Evolutionary conservation across 2,888 invertebrate species (phyloP), one percentile per base, ranked within the genome.

Genomic region (Calameuta pallipes): DNA sequence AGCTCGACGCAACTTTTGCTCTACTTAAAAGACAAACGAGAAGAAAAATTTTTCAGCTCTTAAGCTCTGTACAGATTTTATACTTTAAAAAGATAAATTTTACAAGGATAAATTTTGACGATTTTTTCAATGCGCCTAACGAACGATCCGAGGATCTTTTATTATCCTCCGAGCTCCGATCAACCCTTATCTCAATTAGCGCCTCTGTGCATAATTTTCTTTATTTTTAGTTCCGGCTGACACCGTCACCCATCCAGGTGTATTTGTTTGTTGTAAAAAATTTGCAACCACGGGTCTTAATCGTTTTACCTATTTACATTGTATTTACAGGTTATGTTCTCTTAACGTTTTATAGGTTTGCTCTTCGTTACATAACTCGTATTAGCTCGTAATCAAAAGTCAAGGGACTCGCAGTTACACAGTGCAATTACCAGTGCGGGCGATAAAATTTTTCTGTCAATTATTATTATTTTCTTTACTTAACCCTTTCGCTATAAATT

Each of bases 241-340:
- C 56, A 36, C 37, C 37, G 73, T 41, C 34, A 70, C 75, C 33
- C 30, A 78, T 71, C 36, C 33, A 75, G 35, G 76, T 78, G 76
- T 73, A 56, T 76, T 74, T 41, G 74, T 56, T 75, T 33, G 73
- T 68, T 78, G 78, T 81, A 79, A 76, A 80, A 81, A 81, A 12
- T 36, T 79, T 35, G 37, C 79, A 80, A 75, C 76, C 75, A 37
- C 75, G 41, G 75, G 74, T 33, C 56, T 71, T 31, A 34, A 34
- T 15, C 15, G 73, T 70, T 77, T 33, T 75, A 15, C 41, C 75
- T 75, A 82, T 82, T 78, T 82, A 82, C 82, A 81, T n/a, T 77
- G 79, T 82, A 82, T 82, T 81, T 82, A 82, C 81, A 81, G 79
- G 76, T 82, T 79, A 78, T 77, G 75, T 56, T 23, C 9, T 1